Percentiles rank a stretch among this genome's conserved stretches.
phyloP scores from a whole-genome alignment of 2,113 vertebrate genomes.

The Chionomys nivalis region DNA sequence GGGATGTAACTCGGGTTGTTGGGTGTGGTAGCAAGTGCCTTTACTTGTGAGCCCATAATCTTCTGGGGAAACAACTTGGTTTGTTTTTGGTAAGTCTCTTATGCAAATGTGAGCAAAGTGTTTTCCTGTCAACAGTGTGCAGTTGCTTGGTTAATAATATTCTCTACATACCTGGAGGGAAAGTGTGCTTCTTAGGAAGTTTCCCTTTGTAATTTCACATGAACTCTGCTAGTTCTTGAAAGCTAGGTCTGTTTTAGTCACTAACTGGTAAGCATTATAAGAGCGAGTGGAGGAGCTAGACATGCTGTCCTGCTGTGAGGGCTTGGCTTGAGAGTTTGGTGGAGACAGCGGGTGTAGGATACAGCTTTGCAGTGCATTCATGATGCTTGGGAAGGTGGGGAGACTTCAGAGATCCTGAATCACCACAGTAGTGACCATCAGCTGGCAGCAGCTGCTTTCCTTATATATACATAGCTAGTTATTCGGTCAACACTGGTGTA shows the following conservation, averaged over 20 bases:
- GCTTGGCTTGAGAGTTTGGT: not conserved
- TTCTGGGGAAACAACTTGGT: not conserved
- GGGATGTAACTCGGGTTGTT: not conserved
- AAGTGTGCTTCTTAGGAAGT: not conserved
- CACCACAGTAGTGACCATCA: not conserved
- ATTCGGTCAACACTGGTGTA: not conserved
- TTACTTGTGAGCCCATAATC: not conserved
- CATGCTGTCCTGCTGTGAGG: not conserved
- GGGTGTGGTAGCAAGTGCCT: not conserved
- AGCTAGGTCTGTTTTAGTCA: slow-evolving; percentile 34
- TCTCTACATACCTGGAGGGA: not conserved
- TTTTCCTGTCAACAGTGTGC: not conserved
- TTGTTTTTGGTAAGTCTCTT: slow-evolving; percentile 37
- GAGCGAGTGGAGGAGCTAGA: not conserved
- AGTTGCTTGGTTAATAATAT: slow-evolving; percentile 25
- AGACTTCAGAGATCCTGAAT: slow-evolving; percentile 9
- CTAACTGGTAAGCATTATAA: not conserved
- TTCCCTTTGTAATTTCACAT: slow-evolving; percentile 37
- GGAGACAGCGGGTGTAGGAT: not conserved
- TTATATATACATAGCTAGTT: not conserved
- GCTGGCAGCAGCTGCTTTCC: not conserved
- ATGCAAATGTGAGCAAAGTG: slow-evolving; percentile 44
- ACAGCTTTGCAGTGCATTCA: not conserved
- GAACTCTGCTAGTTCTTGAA: not conserved
- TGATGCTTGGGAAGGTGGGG: not conserved